Evolutionary conservation across 2,888 invertebrate genomes (phyloP).

Genomic region (Lepetodrilus schrolli): DNA sequence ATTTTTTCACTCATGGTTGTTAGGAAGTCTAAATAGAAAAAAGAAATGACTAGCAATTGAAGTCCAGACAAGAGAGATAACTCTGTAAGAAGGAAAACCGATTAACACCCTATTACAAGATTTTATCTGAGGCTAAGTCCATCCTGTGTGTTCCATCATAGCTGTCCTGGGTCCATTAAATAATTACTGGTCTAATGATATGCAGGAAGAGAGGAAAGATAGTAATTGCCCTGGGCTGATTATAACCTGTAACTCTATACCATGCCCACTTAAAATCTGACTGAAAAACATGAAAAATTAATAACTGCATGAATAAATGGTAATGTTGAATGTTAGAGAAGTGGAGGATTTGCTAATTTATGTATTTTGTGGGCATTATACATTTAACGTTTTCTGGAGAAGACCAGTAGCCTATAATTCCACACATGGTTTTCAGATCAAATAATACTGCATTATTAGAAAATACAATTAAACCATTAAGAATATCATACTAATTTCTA

Average conservation of each 20-base stretch:
- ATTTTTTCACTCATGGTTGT: conserved; percentile 6
- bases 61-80: conserved; percentile 10
- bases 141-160: conserved; percentile 3
- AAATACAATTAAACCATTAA: no score
- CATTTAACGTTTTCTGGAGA: background rate
- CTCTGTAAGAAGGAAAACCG: conserved; percentile 10
- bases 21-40: no score
- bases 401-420: background rate
- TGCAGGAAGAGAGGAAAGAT: conserved; percentile 4
- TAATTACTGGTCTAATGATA: conserved; percentile 22
- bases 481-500: no score
- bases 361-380: conserved; percentile 6
- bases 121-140: conserved; percentile 16
- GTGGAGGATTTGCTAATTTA: conserved; percentile 3
- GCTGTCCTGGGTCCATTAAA: conserved; percentile 22
- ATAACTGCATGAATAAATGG: conserved; percentile 3
- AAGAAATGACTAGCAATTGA: no score
- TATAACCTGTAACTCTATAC: conserved; percentile 6
- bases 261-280: background rate
- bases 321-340: conserved; percentile 11
- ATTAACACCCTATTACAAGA: conserved; percentile 25
- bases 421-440: background rate
- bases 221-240: conserved; percentile 2
- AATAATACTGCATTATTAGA: no score
- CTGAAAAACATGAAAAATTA: conserved; percentile 19